Conservation (phyloP, 2,797 vertebrate species). For the Carduelis carduelis region DNA sequence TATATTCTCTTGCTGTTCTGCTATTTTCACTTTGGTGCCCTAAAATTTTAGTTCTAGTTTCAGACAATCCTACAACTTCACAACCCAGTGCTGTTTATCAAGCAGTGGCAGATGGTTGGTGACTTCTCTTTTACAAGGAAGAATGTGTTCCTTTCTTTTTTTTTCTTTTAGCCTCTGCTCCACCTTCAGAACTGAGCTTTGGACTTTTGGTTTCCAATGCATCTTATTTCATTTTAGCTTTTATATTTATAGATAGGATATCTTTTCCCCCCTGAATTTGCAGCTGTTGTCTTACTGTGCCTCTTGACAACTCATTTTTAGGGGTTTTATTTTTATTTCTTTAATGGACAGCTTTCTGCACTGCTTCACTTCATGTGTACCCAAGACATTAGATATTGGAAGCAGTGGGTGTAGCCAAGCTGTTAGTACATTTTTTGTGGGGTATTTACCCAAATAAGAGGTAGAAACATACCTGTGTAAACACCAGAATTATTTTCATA, state of each 20-base stretch:
- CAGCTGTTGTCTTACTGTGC: not conserved
- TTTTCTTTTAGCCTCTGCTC: not conserved
- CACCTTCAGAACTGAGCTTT: not conserved
- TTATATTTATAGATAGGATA: not conserved
- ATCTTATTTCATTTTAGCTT: not conserved
- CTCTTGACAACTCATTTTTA: not conserved
- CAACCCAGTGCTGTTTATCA: not conserved
- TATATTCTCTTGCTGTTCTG: conserved; percentile 6
- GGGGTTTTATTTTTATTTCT: not conserved
- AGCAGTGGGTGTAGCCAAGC: not conserved
- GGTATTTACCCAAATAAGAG: not conserved
- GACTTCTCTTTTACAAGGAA: not conserved
- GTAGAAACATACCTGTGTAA: not conserved
- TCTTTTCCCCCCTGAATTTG: not conserved
- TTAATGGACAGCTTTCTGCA: not conserved
- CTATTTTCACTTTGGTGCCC: not conserved
- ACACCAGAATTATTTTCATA: not conserved
- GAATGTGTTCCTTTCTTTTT: not conserved
- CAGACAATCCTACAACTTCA: not conserved
- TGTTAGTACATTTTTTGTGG: not conserved
- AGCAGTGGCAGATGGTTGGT: not conserved
- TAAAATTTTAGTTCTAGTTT: conserved; percentile 40
- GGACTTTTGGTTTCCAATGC: not conserved
- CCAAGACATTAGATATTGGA: not conserved
- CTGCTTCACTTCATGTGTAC: not conserved